Conservation (phyloP, 2,888 invertebrate genomes). For the Macrophya alboannulata region DNA sequence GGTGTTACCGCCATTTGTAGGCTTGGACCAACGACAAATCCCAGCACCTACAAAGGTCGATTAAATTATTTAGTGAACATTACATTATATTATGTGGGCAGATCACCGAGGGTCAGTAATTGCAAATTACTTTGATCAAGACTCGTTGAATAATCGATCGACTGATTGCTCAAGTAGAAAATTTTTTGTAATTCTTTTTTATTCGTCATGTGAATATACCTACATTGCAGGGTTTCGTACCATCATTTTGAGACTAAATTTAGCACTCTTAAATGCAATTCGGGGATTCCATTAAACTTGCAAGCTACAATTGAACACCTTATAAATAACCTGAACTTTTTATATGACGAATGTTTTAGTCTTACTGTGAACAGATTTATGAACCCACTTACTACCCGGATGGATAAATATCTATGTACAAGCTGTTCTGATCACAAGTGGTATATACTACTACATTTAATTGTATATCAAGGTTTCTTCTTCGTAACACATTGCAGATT, state of each 20-base stretch:
- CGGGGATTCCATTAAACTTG: neutral
- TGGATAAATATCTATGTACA: neutral
- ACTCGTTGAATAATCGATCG: neutral
- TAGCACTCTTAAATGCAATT: neutral
- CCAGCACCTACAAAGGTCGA: conserved; percentile 83
- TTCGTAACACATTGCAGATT: neutral
- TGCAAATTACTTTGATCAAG: neutral
- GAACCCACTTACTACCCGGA: neutral
- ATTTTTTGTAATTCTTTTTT: neutral
- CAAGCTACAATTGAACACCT: neutral
- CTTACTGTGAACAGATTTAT: neutral
- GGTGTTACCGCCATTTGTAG: conserved; percentile 92
- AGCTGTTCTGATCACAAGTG: neutral
- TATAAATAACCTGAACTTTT: neutral
- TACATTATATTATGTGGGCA: neutral
- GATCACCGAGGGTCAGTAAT: too few relatives aligned
- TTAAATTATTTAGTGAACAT: neutral
- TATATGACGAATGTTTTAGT: neutral
- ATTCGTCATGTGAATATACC: neutral
- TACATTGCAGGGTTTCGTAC: neutral
- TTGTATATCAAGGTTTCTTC: neutral
- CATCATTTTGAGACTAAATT: neutral
- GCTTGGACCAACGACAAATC: conserved; percentile 93
- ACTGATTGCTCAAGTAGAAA: neutral
- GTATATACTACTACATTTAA: neutral